A percentile compares a stretch with the other conserved stretches of the same genome.
Evolutionary conservation across 2,113 vertebrate genomes (phyloP).

Genomic region (Heterotilapia buettikoferi): DNA sequence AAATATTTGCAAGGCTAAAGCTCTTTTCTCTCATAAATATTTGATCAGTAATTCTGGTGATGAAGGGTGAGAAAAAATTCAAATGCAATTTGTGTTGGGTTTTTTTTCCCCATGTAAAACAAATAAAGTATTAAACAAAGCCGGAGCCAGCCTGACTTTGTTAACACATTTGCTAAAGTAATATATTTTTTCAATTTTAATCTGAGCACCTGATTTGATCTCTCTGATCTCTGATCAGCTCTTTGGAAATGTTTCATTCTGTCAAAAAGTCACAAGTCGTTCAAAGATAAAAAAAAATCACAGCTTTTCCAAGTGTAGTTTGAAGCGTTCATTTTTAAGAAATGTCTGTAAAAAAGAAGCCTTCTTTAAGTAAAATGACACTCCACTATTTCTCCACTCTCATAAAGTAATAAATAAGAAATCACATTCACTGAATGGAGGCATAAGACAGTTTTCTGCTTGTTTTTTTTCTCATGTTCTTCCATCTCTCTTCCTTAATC

Average conservation of each 20-base stretch:
- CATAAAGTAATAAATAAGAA: slow-evolving; percentile 27
- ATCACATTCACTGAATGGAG: background rate
- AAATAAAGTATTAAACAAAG: background rate
- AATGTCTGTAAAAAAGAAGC: background rate
- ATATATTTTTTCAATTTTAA: background rate
- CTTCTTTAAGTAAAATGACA: background rate
- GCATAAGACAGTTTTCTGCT: background rate
- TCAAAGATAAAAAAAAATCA: background rate
- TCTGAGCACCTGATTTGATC: background rate
- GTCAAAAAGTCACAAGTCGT: background rate
- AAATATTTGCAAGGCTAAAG: slow-evolving; percentile 25
- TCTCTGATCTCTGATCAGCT: background rate
- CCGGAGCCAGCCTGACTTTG: background rate
- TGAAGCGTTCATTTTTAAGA: background rate
- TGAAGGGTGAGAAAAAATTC: background rate
- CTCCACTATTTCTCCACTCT: background rate
- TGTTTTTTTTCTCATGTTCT: background rate
- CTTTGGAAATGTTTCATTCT: background rate
- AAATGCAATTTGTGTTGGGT: background rate
- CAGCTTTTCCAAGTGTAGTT: background rate
- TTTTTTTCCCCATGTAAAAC: background rate
- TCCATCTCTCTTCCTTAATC: slow-evolving; percentile 5
- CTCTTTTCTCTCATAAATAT: slow-evolving; percentile 18
- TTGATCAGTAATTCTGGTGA: slow-evolving; percentile 23
- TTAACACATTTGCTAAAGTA: background rate